Percentiles rank a stretch among this genome's conserved stretches.
These are phyloP conservation scores for Hololepta plana DNA, from an alignment of 2,888 invertebrate species.

Conservation along the genomic window DNA sequence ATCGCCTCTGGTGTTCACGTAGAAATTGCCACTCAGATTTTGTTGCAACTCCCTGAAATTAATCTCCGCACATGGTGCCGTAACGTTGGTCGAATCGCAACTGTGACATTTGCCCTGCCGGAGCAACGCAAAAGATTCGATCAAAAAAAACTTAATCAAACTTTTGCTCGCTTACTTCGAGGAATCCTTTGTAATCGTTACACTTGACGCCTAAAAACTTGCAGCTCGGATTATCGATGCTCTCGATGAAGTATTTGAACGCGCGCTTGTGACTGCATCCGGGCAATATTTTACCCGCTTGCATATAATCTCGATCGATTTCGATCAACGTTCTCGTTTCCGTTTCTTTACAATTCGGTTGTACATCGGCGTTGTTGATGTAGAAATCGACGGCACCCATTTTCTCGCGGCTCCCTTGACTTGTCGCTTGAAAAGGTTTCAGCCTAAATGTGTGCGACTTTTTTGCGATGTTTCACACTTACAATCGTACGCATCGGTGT, in stretches of 20 bases:
- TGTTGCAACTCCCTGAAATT: too few species aligned
- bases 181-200: slow-evolving; percentile 17
- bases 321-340: slow-evolving; percentile 15
- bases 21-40: too few species aligned
- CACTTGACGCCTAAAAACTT: slow-evolving; percentile 24
- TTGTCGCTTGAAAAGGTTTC: slow-evolving; percentile 17
- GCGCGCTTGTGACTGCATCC: slow-evolving; percentile 28
- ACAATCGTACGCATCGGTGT: slow-evolving; percentile 30
- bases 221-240: slow-evolving; percentile 20
- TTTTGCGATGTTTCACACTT: too few species aligned
- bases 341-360: slow-evolving; percentile 23
- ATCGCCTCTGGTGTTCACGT: slow-evolving; percentile 18
- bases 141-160: neutral
- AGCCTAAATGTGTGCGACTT: too few species aligned
- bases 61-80: too few species aligned
- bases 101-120: too few species aligned
- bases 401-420: slow-evolving; percentile 22
- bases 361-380: slow-evolving; percentile 22
- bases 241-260: slow-evolving; percentile 27
- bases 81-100: too few species aligned
- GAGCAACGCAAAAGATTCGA: too few species aligned
- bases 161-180: slow-evolving; percentile 10
- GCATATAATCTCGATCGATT: slow-evolving; percentile 16
- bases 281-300: slow-evolving; percentile 21
- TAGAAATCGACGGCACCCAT: slow-evolving; percentile 27